Conservation (phyloP, 2,888 invertebrate species). For the Tillus elongatus region DNA sequence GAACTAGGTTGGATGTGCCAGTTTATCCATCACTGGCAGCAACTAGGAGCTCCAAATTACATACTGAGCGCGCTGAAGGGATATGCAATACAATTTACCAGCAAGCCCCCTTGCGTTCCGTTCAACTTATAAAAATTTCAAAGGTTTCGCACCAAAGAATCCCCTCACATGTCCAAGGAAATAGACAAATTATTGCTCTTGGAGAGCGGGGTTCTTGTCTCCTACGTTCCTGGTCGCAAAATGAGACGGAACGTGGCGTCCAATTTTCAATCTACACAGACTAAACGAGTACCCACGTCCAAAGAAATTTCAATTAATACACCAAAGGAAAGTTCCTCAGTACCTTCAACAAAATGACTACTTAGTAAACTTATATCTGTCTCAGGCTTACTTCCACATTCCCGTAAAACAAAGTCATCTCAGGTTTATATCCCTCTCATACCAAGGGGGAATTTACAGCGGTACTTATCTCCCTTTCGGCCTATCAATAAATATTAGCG, state of each 20-base stretch:
- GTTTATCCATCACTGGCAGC: conserved; percentile 5
- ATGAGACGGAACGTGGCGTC: conserved; percentile 7
- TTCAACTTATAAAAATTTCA: neutral
- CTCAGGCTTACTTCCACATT: conserved; percentile 19
- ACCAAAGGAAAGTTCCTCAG: conserved; percentile 15
- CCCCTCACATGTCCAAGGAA: neutral
- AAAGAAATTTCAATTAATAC: conserved; percentile 17
- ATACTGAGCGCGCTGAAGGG: conserved; percentile 3
- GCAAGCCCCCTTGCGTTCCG: conserved; percentile 3
- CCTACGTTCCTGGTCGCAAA: conserved; percentile 12
- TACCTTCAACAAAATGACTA: conserved; percentile 17
- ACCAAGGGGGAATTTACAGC: no score
- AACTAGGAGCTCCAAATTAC: conserved; percentile 5
- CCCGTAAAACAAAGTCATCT: conserved; percentile 13
- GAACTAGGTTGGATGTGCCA: neutral
- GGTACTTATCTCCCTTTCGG: no score
- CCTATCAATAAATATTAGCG: no score
- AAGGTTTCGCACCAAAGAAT: neutral
- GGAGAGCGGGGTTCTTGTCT: conserved; percentile 6
- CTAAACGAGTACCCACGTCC: conserved; percentile 12
- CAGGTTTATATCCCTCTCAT: conserved; percentile 12
- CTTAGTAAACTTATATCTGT: conserved; percentile 17
- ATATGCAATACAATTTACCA: conserved; percentile 7
- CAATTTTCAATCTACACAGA: conserved; percentile 10
- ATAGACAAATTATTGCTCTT: neutral